Percentiles rank a stretch among this genome's conserved stretches.
Conservation (phyloP, 1,140 invertebrate species). For the Drosophila sproati region DNA sequence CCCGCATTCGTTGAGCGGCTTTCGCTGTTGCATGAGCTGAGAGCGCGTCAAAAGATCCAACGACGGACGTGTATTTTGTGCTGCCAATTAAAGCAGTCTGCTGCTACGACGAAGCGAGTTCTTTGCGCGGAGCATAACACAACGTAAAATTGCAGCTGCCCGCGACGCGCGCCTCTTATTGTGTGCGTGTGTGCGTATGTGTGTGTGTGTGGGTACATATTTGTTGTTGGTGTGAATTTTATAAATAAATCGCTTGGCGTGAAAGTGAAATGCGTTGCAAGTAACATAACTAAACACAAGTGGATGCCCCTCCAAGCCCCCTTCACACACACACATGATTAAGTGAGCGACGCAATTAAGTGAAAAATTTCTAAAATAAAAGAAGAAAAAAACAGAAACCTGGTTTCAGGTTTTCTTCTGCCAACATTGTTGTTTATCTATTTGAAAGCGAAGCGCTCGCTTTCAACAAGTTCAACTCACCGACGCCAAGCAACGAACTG, state of each 20-base stretch:
- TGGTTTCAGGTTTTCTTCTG: constrained; percentile 27
- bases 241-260: constrained; percentile 62
- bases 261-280: constrained; percentile 76
- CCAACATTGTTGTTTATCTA: constrained; percentile 32
- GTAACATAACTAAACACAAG: constrained; percentile 43
- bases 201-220: constrained; percentile 17
- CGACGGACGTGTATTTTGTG: constrained; percentile 13
- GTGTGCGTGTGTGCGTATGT: constrained; percentile 18
- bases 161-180: constrained; percentile 32
- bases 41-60: constrained; percentile 38
- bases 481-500: constrained; percentile 41
- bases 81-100: constrained; percentile 24
- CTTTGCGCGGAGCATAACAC: constrained; percentile 46
- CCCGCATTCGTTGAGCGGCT: constrained; percentile 73
- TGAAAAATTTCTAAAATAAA: constrained; percentile 55
- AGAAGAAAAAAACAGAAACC: background rate
- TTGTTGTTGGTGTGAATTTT: constrained; percentile 46
- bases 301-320: constrained; percentile 11
- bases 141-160: constrained; percentile 66
- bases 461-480: constrained; percentile 58
- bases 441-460: constrained; percentile 38
- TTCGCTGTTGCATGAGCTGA: constrained; percentile 74
- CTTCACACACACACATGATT: constrained; percentile 15
- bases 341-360: constrained; percentile 71
- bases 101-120: constrained; percentile 18